Conservation (phyloP, 2,888 invertebrate genomes). For the Pediacus dermestoides region DNA sequence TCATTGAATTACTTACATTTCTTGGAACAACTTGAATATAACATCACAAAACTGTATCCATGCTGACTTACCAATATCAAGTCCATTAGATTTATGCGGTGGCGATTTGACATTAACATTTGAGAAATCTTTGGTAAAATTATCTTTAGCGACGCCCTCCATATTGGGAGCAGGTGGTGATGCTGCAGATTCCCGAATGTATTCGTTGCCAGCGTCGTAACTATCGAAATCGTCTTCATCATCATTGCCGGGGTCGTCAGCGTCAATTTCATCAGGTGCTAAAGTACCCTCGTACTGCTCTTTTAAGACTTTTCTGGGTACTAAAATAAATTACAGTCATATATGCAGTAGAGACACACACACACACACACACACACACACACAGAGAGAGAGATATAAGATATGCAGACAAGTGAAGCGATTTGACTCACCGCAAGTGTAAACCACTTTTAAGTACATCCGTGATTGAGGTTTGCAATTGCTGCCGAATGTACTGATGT, state of each 20-base stretch:
- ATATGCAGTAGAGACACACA: not conserved
- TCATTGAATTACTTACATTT: too few relatives aligned
- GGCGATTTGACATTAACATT: slow-evolving; percentile 38
- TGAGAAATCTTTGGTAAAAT: slow-evolving; percentile 42
- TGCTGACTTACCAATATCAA: slow-evolving; percentile 41
- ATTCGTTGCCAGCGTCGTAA: slow-evolving; percentile 53
- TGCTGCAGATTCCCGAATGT: slow-evolving; percentile 56
- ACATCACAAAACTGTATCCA: slow-evolving; percentile 11
- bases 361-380: too few relatives aligned
- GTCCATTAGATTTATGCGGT: slow-evolving; percentile 39
- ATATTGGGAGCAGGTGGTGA: slow-evolving; percentile 57
- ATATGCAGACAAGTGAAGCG: slow-evolving; percentile 4
- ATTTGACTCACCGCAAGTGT: slow-evolving; percentile 81
- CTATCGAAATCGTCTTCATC: slow-evolving; percentile 53
- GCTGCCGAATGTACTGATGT: slow-evolving; percentile 77
- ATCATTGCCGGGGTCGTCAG: slow-evolving; percentile 48
- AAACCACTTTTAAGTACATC: slow-evolving; percentile 82
- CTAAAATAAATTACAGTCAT: slow-evolving; percentile 51
- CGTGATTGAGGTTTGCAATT: slow-evolving; percentile 76
- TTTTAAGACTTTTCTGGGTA: slow-evolving; percentile 78
- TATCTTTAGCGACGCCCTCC: slow-evolving; percentile 47
- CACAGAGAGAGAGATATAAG: not conserved
- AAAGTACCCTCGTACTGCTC: slow-evolving; percentile 77
- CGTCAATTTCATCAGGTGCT: slow-evolving; percentile 69
- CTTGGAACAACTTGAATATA: too few relatives aligned